Evolutionary conservation across 2,113 vertebrate species (phyloP).

Genomic region (Xiphophorus hellerii): DNA sequence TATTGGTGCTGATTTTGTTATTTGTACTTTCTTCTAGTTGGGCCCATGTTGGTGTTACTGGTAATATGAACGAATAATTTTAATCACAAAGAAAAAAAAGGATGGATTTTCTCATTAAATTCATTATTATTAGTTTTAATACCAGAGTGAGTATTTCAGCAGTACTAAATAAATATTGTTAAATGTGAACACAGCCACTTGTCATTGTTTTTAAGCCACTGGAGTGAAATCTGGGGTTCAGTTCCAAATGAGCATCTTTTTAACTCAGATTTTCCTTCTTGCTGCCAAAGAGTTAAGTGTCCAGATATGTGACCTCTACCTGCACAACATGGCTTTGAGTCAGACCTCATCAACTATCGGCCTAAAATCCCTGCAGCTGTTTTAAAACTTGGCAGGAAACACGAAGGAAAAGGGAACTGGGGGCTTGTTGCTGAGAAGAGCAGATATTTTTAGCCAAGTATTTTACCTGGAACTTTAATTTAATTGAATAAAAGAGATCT

Average conservation of each 20-base stretch:
- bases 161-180: not conserved
- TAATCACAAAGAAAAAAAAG: not conserved
- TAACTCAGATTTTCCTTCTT: not conserved
- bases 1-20: too few species aligned
- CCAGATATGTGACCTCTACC: not conserved
- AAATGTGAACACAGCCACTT: too few species aligned
- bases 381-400: not conserved
- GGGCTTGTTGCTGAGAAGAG: not conserved
- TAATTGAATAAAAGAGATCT: not conserved
- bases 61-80: not conserved
- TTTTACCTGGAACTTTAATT: not conserved
- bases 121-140: not conserved
- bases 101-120: not conserved
- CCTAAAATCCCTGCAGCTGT: not conserved
- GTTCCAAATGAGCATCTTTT: not conserved
- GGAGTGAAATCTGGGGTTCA: too few species aligned
- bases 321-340: not conserved
- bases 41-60: too few species aligned
- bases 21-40: too few species aligned
- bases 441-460: not conserved
- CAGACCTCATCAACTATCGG: not conserved
- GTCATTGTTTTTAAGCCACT: too few species aligned
- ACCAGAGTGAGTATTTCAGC: not conserved
- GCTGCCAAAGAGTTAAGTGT: not conserved
- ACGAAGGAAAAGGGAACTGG: not conserved